Evolutionary conservation across 2,797 vertebrate species (phyloP).

Genomic region (Platyrinchus mystaceus): DNA sequence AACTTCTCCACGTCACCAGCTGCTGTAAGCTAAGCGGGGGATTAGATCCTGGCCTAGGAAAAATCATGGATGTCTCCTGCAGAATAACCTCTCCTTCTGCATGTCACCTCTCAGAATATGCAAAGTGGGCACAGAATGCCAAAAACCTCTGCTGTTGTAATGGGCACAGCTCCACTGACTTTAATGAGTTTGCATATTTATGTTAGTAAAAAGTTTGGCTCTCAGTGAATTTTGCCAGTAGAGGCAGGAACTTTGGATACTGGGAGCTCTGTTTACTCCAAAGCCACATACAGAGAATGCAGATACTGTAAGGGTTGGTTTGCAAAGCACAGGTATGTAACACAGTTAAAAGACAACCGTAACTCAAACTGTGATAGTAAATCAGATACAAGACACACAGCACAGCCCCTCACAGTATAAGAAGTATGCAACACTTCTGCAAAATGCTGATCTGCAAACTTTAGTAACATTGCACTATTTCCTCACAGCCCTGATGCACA

Average conservation of each 20-base stretch:
- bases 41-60: not conserved
- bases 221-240: not conserved
- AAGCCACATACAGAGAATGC: fast-evolving
- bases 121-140: not conserved
- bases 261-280: not conserved
- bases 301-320: not conserved
- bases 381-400: not conserved
- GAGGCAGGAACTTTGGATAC: not conserved
- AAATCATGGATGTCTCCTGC: not conserved
- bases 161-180: not conserved
- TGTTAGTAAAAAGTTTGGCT: not conserved
- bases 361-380: not conserved
- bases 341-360: not conserved
- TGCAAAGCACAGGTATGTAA: not conserved
- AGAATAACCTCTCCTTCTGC: not conserved
- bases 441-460: not conserved
- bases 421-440: not conserved
- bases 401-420: not conserved
- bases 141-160: not conserved
- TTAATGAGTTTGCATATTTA: not conserved
- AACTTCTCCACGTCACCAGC: not conserved
- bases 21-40: not conserved
- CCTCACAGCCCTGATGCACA: not conserved
- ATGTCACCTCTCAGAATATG: not conserved
- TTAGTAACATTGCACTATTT: not conserved